A percentile compares a stretch with the other conserved stretches of the same genome.
phyloP scores from a whole-genome alignment of 2,888 invertebrate genomes.

The Priocnemis perturbator region DNA sequence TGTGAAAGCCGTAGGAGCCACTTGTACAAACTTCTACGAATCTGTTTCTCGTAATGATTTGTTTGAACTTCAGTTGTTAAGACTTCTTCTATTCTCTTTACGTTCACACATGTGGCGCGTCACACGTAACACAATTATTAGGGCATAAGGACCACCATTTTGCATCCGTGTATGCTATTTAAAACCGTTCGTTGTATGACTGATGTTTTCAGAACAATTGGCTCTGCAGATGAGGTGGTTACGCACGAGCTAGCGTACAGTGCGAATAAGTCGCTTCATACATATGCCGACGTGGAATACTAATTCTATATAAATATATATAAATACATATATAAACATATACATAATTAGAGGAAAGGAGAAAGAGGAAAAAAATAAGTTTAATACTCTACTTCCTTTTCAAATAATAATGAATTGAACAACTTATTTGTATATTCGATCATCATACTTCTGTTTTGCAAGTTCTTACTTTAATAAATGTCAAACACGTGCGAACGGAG shows the following conservation, averaged over 20 bases:
- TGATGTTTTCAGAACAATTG: slow-evolving; percentile 67
- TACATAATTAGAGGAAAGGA: slow-evolving; percentile 21
- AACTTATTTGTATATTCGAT: slow-evolving; percentile 27
- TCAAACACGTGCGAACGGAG: slow-evolving; percentile 32
- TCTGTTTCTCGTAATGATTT: too few relatives aligned
- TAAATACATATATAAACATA: slow-evolving; percentile 16
- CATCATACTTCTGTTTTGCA: slow-evolving; percentile 36
- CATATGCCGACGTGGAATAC: slow-evolving; percentile 62
- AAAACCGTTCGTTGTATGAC: slow-evolving; percentile 52
- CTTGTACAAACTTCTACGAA: too few relatives aligned
- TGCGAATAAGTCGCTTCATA: slow-evolving; percentile 60
- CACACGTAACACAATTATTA: slow-evolving; percentile 17
- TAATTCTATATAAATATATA: slow-evolving; percentile 29
- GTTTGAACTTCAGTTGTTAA: too few relatives aligned
- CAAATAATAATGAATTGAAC: slow-evolving; percentile 13
- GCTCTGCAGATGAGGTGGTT: slow-evolving; percentile 60
- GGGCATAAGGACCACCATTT: slow-evolving; percentile 20
- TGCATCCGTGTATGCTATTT: slow-evolving; percentile 20
- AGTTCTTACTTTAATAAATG: slow-evolving; percentile 41
- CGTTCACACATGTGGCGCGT: slow-evolving; percentile 8
- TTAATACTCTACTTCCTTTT: too few relatives aligned
- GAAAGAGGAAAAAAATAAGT: slow-evolving; percentile 19
- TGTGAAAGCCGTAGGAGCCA: too few relatives aligned
- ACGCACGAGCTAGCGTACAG: slow-evolving; percentile 57
- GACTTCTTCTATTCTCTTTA: slow-evolving; percentile 13